phyloP scores from a whole-genome alignment of 2,888 invertebrate genomes.

The Endomychus coccineus region DNA sequence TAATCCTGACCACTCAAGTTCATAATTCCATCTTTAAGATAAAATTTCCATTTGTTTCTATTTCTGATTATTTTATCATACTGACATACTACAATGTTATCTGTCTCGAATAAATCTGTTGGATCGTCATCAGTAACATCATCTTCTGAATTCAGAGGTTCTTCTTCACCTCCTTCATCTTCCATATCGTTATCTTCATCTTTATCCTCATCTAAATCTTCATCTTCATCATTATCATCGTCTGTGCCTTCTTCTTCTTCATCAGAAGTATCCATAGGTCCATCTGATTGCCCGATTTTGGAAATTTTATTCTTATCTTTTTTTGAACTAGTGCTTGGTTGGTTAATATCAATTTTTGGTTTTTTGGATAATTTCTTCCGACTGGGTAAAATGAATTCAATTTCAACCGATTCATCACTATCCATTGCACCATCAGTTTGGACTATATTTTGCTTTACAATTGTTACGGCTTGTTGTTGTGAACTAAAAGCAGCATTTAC shows the following conservation, averaged over 20 bases:
- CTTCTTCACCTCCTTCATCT: conserved; percentile 51
- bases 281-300: conserved; percentile 43
- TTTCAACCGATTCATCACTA: conserved; percentile 45
- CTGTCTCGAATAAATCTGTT: conserved; percentile 93
- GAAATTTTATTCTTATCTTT: no score
- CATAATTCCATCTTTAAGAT: conserved; percentile 99
- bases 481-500: conserved; percentile 64
- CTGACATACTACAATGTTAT: conserved; percentile 99
- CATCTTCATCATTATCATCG: conserved; percentile 55
- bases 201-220: conserved; percentile 60
- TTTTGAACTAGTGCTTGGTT: no score
- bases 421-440: conserved; percentile 30
- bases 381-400: conserved; percentile 31
- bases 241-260: conserved; percentile 71
- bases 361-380: no score
- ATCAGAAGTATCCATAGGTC: conserved; percentile 57
- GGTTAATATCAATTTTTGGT: conserved; percentile 1
- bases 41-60: conserved; percentile 99
- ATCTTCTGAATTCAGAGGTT: conserved; percentile 93
- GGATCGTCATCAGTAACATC: conserved; percentile 97
- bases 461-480: conserved; percentile 25
- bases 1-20: conserved; percentile 96
- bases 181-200: conserved; percentile 47
- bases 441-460: conserved; percentile 30
- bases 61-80: conserved; percentile 99